phyloP scores from a whole-genome alignment of 2,113 vertebrate species.

The Sapayoa aenigma region DNA sequence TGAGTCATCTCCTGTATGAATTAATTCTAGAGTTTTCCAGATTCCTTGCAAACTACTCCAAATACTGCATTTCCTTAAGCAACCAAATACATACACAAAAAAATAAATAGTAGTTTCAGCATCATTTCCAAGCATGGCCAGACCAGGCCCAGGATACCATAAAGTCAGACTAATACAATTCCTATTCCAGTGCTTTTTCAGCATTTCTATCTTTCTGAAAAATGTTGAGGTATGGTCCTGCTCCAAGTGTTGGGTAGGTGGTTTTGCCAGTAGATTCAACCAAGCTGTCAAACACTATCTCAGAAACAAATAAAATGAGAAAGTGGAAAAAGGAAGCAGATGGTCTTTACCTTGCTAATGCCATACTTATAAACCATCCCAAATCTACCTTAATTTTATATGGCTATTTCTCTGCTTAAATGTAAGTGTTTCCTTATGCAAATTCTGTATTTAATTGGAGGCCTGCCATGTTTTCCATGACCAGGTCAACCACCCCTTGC shows the following conservation, averaged over 20 bases:
- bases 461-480: not conserved
- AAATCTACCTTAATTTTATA: not conserved
- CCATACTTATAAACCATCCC: not conserved
- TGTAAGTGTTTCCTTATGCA: not conserved
- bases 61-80: not conserved
- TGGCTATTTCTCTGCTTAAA: not conserved
- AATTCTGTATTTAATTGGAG: not conserved
- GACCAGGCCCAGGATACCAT: not conserved
- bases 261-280: not conserved
- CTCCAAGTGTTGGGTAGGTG: not conserved
- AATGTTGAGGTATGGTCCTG: not conserved
- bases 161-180: not conserved
- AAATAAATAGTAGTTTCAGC: not conserved
- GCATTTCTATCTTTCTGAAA: not conserved
- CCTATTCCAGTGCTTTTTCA: not conserved
- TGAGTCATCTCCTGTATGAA: not conserved
- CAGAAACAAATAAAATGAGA: not conserved
- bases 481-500: not conserved
- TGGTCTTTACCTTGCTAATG: not conserved
- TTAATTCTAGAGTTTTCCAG: not conserved
- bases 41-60: not conserved
- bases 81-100: not conserved
- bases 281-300: not conserved
- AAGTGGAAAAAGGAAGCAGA: not conserved
- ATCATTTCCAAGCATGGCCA: not conserved